Base-by-base conservation (phyloP, 2,888 invertebrate genomes). In the Aphodius sticticus region DNA sequence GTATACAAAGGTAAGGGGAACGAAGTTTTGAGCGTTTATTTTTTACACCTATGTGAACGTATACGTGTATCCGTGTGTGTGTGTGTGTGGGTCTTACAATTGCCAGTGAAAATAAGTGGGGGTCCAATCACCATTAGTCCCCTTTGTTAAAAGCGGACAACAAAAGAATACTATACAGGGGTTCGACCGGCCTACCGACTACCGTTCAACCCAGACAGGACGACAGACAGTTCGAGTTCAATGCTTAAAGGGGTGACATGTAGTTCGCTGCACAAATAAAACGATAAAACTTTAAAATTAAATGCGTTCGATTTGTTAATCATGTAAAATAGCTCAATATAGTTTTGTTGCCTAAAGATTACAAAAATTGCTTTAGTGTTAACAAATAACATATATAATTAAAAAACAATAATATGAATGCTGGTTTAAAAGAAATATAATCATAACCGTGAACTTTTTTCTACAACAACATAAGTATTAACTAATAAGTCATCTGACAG, bases 51-150 rank as follows among this genome's bases (percentile, higher is more conserved):
- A 53, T 37, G 74, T 26, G 6, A 37, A 35, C 35, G 74, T 6
- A 7, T 74, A 74, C 74, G 74, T 74, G 74, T 36, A 26, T 16
- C 26, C 9, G 74, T 74, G 74, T 36, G 70, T 16, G 74, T 74
- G 74, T 74, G 74, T 36, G 70, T 16, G 74, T 74, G 36, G 16
- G 36, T 36, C n/a, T 16, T 7, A 35, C 37, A 74, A 37, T 74
- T 36, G 74, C 37, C 35, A 35, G 74, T 35, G 74, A 36, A 74
- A 74, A 74, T 74, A 74, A 74, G 79, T 79, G 79, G 79, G 79
- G 79, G 76, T 69, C 79, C 79, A 79, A 79, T 79, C 79, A 79
- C 76, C 79, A 79, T 76, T 79, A 74, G 79, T 53, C 76, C 79
- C 76, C 76, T 79, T 77, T 77, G 69, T 72, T 77, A 79, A 76